Percentiles rank a stretch among this genome's conserved stretches.
These are phyloP conservation scores for Silurus aristotelis DNA, from an alignment of 2,797 vertebrate species.

Conservation along the genomic window DNA sequence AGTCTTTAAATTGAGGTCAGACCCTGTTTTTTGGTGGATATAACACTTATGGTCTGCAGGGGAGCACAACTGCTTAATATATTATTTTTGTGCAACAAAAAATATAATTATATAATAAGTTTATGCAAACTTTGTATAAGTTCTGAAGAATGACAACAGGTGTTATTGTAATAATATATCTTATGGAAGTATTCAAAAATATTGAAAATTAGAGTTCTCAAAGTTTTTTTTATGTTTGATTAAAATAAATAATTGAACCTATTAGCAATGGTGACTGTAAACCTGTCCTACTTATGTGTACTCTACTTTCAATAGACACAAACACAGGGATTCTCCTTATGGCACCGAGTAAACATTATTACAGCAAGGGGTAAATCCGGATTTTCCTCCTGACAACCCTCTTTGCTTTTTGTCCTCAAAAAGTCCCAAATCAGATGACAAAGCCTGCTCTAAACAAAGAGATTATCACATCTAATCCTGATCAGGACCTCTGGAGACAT, in stretches of 20 bases:
- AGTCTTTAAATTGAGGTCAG: constrained; percentile 54
- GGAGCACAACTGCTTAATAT: constrained; percentile 44
- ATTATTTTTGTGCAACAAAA: constrained; percentile 34
- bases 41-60: constrained; percentile 44
- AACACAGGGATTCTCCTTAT: constrained; percentile 41
- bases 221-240: not conserved
- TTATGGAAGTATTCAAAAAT: not conserved
- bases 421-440: constrained; percentile 60
- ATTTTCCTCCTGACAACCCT: constrained; percentile 52
- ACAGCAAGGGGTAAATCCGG: constrained; percentile 52
- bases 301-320: constrained; percentile 29
- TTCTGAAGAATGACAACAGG: constrained; percentile 25
- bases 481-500: constrained; percentile 37
- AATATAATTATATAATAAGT: constrained; percentile 30
- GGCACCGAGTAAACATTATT: constrained; percentile 52
- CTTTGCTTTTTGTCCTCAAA: constrained; percentile 50
- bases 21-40: constrained; percentile 42
- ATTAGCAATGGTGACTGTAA: not conserved
- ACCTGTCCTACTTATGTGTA: not conserved
- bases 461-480: constrained; percentile 60
- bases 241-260: not conserved
- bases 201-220: not conserved
- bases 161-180: constrained; percentile 3
- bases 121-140: constrained; percentile 17
- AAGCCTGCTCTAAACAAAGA: constrained; percentile 60